Base-by-base conservation (phyloP, 2,888 invertebrate species). In the Brachyopa scutellaris region DNA sequence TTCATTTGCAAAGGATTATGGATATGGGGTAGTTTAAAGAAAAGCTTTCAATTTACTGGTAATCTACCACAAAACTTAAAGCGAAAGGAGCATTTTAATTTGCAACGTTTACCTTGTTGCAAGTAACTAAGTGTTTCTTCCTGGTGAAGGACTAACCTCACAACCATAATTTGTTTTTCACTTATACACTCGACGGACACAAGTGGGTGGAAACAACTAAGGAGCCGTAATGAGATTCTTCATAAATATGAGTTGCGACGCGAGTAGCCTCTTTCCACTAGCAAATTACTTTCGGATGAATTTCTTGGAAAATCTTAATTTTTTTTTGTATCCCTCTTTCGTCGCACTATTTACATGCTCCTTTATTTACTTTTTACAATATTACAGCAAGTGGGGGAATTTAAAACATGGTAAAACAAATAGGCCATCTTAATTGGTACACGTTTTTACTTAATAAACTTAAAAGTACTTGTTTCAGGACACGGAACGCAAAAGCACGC, bases 151-250 rank as follows among this genome's bases (percentile, higher is more conserved):
- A 33, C 2, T 40, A 40, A 40, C 8, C 9, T 40, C 5, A 49
- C 23, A 13, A 7, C 42, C 21, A 42, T 33, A 72, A 42, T 62
- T 42, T n/a, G n/a, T n/a, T n/a, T n/a, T n/a, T n/a, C n/a, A n/a
- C n/a, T n/a, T n/a, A n/a, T n/a, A n/a, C n/a, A n/a, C 51, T 53
- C n/a, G 42, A 40, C 51, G 29, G 45, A 33, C 53, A 26, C 6
- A 26, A 3, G 6, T 26, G 26, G 4, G 26, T 3, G 26, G 4
- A 26, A 3, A 26, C 26, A 6, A 55, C 62, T 45, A 55, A 73
- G 62, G 55, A 62, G 45, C 53, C 53, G 53, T 73, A 64, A 73
- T 73, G 73, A 61, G 73, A 73, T 64, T 36, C 62, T 73, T 64
- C 40, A 62, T 72, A 72, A 72, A 51, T 31, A 61, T 61, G 51